These are phyloP conservation scores for Lithophane semibrunnea DNA, from an alignment of 2,888 invertebrate genomes.

Conservation along the genomic window DNA sequence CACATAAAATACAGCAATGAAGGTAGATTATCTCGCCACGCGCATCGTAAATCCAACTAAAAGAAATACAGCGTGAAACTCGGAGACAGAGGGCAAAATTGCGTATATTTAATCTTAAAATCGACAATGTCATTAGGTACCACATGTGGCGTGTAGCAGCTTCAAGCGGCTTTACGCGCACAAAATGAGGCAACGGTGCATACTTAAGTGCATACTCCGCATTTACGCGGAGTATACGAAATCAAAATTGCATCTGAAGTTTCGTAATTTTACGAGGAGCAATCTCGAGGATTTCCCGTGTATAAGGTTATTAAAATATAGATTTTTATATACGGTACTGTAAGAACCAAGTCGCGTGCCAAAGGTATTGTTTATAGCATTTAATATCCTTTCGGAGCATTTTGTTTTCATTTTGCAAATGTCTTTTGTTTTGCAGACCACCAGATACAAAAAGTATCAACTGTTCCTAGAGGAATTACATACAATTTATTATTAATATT, in stretches of 20 bases:
- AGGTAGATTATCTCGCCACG: constrained; percentile 29
- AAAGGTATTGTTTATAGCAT: constrained; percentile 21
- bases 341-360: constrained; percentile 6
- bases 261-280: constrained; percentile 15
- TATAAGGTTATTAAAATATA: constrained; percentile 15
- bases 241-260: constrained; percentile 42
- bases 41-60: constrained; percentile 32
- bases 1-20: constrained; percentile 37
- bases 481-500: too few species aligned
- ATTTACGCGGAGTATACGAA: constrained; percentile 22
- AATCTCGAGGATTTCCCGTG: background rate
- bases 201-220: constrained; percentile 38
- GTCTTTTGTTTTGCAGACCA: background rate
- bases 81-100: constrained; percentile 1
- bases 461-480: background rate
- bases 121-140: background rate
- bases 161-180: constrained; percentile 15
- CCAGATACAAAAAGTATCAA: background rate
- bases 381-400: constrained; percentile 17
- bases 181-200: constrained; percentile 38
- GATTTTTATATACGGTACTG: background rate
- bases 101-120: constrained; percentile 20
- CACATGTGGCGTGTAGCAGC: constrained; percentile 7
- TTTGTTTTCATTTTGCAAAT: constrained; percentile 2
- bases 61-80: constrained; percentile 6